Evolutionary conservation across 2,888 invertebrate species (phyloP).

Genomic region (Dynastes tityus): DNA sequence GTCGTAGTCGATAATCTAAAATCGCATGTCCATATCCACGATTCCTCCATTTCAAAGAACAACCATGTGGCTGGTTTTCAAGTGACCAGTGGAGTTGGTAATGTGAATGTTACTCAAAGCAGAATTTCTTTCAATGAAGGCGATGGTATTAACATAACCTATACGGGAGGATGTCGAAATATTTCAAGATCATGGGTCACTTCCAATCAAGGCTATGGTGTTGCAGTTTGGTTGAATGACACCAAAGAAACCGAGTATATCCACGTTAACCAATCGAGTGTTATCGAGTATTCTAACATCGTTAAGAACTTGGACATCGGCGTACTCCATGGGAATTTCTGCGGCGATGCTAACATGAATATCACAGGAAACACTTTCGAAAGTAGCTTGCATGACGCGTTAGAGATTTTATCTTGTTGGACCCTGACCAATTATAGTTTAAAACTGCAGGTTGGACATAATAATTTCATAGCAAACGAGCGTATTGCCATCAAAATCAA

Average conservation of each 20-base stretch:
- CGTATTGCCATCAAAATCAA: slow-evolving; percentile 84
- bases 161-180: slow-evolving; percentile 94
- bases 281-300: slow-evolving; percentile 90
- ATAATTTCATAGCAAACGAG: slow-evolving; percentile 84
- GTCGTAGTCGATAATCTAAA: slow-evolving; percentile 93
- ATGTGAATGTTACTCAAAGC: slow-evolving; percentile 94
- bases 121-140: slow-evolving; percentile 92
- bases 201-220: slow-evolving; percentile 90
- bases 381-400: slow-evolving; percentile 82
- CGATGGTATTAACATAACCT: slow-evolving; percentile 96
- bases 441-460: slow-evolving; percentile 88
- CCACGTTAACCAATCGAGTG: slow-evolving; percentile 88
- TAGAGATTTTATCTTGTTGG: slow-evolving; percentile 92
- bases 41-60: slow-evolving; percentile 88
- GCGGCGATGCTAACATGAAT: slow-evolving; percentile 88
- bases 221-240: slow-evolving; percentile 93
- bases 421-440: slow-evolving; percentile 72
- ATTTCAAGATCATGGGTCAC: slow-evolving; percentile 89
- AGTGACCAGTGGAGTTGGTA: slow-evolving; percentile 92
- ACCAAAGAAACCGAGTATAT: slow-evolving; percentile 85
- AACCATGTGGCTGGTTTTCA: slow-evolving; percentile 93
- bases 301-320: slow-evolving; percentile 91
- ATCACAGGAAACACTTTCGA: slow-evolving; percentile 94
- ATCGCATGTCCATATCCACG: slow-evolving; percentile 89
- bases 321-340: slow-evolving; percentile 94